Base-by-base conservation (phyloP, 1,140 invertebrate species). In the Drosophila ambigua region DNA sequence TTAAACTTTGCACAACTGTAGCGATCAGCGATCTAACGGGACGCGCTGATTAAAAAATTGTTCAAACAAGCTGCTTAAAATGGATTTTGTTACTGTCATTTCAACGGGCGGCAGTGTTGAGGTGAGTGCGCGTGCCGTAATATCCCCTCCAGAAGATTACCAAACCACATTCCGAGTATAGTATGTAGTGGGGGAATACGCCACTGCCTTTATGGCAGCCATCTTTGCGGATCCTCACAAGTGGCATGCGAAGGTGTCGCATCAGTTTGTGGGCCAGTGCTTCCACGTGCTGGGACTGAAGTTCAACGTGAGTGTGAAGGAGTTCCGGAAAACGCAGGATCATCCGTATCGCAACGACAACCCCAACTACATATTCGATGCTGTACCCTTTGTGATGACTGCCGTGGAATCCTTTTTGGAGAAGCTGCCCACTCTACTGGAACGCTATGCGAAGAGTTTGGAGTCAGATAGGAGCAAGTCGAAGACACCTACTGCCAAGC, bases 231-330 rank as follows among this genome's bases (percentile, higher is more conserved):
- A 62, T 57, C 82, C 81, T 0, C 39, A 65, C 2, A 75, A 68
- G 13, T 85, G 82, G 82, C 8, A 49, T 4, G 13, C 4, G 6
- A 52, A 51, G 39, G 48, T 65, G 39, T 66, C 82, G 1, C 74
- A 85, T 43, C 39, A 57, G 7, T 87, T 85, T 54, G 82, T 85
- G 13, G 53, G 63, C 1, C 82, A 85, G 31, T 87, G 82, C 28
- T 85, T 85, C 23, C 16, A 31, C 0, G 66, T 50, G 0, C 5
- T 87, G 11, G 83, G 78, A 0, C 55, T 85, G 0, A 59, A 52
- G 0, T 87, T 85, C n/a, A 69, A 53, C 6, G 63, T 82, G 0
- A 63, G 24, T 24, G 48, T 72, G 1, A 52, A 62, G 7, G 74
- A 15, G 0, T 87, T 72, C 6, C n/a, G 45, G 2, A n/a, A 28